Base-by-base conservation (phyloP, 2,888 invertebrate genomes). In the Amblyjoppa proteus region DNA sequence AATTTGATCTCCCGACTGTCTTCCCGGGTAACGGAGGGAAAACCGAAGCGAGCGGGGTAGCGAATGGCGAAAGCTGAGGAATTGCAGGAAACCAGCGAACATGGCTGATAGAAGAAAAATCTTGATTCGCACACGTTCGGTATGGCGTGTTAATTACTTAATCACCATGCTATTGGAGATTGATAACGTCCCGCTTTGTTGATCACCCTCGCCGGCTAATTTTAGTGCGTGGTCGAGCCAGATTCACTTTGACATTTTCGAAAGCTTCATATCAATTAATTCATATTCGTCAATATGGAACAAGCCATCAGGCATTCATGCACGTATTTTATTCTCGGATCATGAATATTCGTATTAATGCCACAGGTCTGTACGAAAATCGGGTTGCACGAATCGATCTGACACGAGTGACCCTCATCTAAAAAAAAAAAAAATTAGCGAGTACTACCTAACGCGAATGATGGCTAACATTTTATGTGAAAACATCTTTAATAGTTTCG, bases 181-280 rank as follows among this genome's bases (percentile, higher is more conserved):
- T 41, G 20, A 53, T 53, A 75, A 75, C 16, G 66, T 73, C 5
- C 25, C 68, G 34, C 34, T 13, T 20, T 49, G n/a, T 71, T n/a
- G 53, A 38, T 58, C 53, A n/a, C 25, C 34, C 6, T n/a, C n/a
- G 25, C 53, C 61, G 31, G 13, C 5, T 41, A 64, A 61, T 41
- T 61, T 16, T 51, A 53, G 16, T 16, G 28, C 69, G 49, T 38
- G 28, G 34, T 74, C 76, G 56, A 70, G 34, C 66, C 51, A 66
- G 75, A 80, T 66, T 64, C 58, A 56, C 74, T 75, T 66, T 13
- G 80, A 71, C 66, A 41, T 80, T 74, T 70, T 75, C 38, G 51
- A 74, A 49, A 78, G 75, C 16, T 31, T 49, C 41, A 51, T 16
- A 69, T 71, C 76, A 80, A 84, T 64, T 75, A 80, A 84, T 66